phyloP scores from a whole-genome alignment of 2,888 invertebrate genomes.

The Brachylomia viminalis region DNA sequence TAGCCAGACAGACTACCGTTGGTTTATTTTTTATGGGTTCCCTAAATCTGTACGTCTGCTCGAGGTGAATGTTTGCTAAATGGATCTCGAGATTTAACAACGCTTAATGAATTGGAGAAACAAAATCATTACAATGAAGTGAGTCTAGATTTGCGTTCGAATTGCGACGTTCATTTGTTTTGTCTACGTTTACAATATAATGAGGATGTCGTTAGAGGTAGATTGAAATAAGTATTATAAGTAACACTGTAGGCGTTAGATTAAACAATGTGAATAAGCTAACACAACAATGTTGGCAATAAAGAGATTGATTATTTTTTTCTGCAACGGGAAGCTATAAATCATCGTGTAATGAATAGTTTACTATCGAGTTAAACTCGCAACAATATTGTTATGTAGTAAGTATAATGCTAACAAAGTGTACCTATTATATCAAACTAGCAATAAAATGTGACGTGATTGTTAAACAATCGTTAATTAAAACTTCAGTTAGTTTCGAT shows the following conservation, averaged over 20 bases:
- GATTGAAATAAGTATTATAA: neutral
- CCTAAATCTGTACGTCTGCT: slow-evolving; percentile 60
- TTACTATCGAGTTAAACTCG: neutral
- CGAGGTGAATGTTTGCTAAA: slow-evolving; percentile 61
- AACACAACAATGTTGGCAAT: neutral
- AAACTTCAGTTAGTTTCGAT: slow-evolving; percentile 1
- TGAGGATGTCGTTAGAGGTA: neutral
- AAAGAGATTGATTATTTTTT: slow-evolving; percentile 6
- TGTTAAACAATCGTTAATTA: slow-evolving; percentile 2
- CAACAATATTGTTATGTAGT: neutral
- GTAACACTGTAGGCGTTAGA: neutral
- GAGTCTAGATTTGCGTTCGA: neutral
- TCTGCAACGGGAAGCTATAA: slow-evolving; percentile 4
- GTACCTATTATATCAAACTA: neutral
- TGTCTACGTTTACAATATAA: slow-evolving; percentile 1
- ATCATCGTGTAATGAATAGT: slow-evolving; percentile 1
- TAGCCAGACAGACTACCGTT: slow-evolving; percentile 61
- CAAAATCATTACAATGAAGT: slow-evolving; percentile 24
- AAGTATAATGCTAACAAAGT: neutral
- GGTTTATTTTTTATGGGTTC: slow-evolving; percentile 57
- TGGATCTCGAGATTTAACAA: slow-evolving; percentile 46
- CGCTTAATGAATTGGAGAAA: slow-evolving; percentile 14
- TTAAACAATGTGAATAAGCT: neutral
- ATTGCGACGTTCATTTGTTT: slow-evolving; percentile 16
- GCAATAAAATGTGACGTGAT: neutral